Evolutionary conservation across 2,888 invertebrate genomes (phyloP).

Genomic region (Diarsia brunnea): DNA sequence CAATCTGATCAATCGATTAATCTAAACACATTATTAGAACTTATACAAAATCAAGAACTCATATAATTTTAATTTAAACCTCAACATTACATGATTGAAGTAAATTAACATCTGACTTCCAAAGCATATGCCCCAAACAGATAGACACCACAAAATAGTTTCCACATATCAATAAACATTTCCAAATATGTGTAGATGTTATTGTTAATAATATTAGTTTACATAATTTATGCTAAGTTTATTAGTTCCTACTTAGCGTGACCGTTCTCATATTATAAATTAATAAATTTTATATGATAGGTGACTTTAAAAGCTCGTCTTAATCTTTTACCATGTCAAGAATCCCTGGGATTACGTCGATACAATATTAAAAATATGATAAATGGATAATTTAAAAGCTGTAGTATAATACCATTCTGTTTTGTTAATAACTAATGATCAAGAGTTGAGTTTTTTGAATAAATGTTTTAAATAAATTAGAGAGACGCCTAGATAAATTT

Average conservation of each 20-base stretch:
- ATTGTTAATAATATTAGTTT: conserved; percentile 49
- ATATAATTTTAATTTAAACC: neutral
- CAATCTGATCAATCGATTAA: neutral
- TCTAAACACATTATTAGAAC: neutral
- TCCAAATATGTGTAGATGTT: conserved; percentile 55
- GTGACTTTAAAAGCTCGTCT: conserved; percentile 54
- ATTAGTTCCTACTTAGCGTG: conserved; percentile 61
- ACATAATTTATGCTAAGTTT: conserved; percentile 64
- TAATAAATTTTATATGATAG: conserved; percentile 53
- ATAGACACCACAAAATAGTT: conserved; percentile 37
- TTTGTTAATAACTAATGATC: conserved; percentile 20
- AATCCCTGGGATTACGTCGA: conserved; percentile 56
- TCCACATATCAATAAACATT: conserved; percentile 51
- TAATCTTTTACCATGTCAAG: conserved; percentile 60
- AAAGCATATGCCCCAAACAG: conserved; percentile 25
- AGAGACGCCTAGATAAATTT: neutral
- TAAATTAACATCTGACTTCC: conserved; percentile 30
- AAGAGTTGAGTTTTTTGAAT: conserved; percentile 6
- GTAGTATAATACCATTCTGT: conserved; percentile 32
- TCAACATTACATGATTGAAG: neutral
- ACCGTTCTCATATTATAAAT: conserved; percentile 58
- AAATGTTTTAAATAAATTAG: neutral
- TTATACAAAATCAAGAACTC: neutral
- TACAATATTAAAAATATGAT: conserved; percentile 52
- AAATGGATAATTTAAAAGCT: conserved; percentile 41